Evolutionary conservation across 2,888 invertebrate genomes (phyloP).

Genomic region (Eilema sororculum): DNA sequence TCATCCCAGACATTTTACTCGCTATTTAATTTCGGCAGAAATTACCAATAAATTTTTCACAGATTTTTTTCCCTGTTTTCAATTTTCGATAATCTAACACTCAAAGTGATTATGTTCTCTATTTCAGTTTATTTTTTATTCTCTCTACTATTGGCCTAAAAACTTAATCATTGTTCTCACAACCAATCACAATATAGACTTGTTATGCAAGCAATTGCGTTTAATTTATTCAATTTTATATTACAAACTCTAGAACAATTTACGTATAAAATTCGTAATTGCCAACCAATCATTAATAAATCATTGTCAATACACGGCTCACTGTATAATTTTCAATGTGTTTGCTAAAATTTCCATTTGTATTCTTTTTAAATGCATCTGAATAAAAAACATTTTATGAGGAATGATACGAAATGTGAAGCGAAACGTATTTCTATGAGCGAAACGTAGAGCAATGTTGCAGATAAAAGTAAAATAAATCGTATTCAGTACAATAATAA

Average conservation of each 20-base stretch:
- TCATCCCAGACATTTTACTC: conserved; percentile 65
- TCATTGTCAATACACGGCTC: background rate
- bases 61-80: conserved; percentile 71
- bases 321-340: no score
- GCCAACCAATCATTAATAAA: background rate
- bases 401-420: background rate
- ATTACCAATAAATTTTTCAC: conserved; percentile 65
- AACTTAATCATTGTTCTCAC: background rate
- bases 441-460: background rate
- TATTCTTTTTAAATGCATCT: background rate
- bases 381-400: background rate
- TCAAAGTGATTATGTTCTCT: conserved; percentile 30
- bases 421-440: background rate
- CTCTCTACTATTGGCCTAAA: conserved; percentile 23
- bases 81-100: conserved; percentile 58
- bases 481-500: no score
- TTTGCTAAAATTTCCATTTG: background rate
- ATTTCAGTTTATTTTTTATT: conserved; percentile 19
- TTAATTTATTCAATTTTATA: conserved; percentile 12
- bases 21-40: conserved; percentile 65
- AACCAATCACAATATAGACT: conserved; percentile 39
- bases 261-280: background rate
- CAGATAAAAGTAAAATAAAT: background rate
- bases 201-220: conserved; percentile 36
- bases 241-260: background rate